A percentile compares a stretch with the other conserved stretches of the same genome.
Evolutionary conservation across 2,888 invertebrate genomes (phyloP).

Genomic region (Drosophila histrio): DNA sequence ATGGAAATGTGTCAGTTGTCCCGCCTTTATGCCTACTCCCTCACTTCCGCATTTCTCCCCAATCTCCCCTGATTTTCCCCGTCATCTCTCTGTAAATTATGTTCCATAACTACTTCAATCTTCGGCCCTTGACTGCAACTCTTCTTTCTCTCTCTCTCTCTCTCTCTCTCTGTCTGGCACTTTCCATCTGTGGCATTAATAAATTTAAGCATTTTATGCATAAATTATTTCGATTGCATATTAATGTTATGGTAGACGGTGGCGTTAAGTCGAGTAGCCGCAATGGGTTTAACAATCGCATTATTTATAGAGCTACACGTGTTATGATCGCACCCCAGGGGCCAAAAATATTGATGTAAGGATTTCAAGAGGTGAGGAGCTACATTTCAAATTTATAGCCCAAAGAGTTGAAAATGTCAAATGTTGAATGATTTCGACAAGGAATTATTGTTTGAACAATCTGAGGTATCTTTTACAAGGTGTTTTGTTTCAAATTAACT

Average conservation of each 20-base stretch:
- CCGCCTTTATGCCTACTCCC: neutral
- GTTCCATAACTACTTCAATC: slow-evolving; percentile 38
- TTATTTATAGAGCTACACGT: slow-evolving; percentile 71
- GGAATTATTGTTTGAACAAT: neutral
- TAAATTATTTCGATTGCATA: slow-evolving; percentile 74
- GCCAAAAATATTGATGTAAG: slow-evolving; percentile 43
- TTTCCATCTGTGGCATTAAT: slow-evolving; percentile 58
- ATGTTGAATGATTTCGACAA: slow-evolving; percentile 25
- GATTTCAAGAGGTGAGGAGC: slow-evolving; percentile 37
- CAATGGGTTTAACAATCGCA: slow-evolving; percentile 38
- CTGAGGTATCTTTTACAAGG: slow-evolving; percentile 7
- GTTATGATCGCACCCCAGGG: slow-evolving; percentile 72
- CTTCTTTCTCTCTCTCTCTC: neutral
- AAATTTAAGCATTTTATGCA: slow-evolving; percentile 70
- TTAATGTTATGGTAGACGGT: slow-evolving; percentile 47
- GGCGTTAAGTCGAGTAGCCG: slow-evolving; percentile 45
- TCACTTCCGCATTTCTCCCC: neutral
- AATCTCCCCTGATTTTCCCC: neutral
- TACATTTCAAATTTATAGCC: slow-evolving; percentile 51
- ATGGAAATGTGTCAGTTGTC: slow-evolving; percentile 23
- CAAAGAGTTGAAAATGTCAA: slow-evolving; percentile 37
- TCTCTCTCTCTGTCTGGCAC: slow-evolving; percentile 1
- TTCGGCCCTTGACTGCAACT: neutral
- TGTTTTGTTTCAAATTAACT: slow-evolving; percentile 1
- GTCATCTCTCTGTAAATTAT: slow-evolving; percentile 54